Evolutionary conservation across 2,888 invertebrate species (phyloP).

Genomic region (Muscina levida): DNA sequence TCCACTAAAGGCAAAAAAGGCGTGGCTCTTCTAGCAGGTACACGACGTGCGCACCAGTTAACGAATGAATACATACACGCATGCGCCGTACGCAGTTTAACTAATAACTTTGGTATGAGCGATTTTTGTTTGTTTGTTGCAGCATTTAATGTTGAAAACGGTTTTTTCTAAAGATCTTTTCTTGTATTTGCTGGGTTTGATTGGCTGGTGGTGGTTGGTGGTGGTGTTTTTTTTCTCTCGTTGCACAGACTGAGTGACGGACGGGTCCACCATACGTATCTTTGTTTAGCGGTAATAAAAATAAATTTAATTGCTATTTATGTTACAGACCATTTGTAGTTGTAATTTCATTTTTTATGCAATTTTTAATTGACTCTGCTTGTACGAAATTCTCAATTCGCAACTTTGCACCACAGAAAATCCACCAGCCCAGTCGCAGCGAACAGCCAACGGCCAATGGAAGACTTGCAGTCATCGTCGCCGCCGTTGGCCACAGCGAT

Average conservation of each 20-base stretch:
- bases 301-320: slow-evolving; percentile 66
- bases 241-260: too few species aligned
- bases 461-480: slow-evolving; percentile 37
- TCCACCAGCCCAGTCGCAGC: not conserved
- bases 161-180: not conserved
- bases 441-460: slow-evolving; percentile 13
- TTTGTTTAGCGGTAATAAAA: slow-evolving; percentile 60
- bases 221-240: not conserved
- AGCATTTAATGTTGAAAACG: too few species aligned
- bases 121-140: not conserved
- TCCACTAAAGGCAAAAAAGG: slow-evolving; percentile 58
- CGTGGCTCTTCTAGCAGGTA: slow-evolving; percentile 59
- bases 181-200: not conserved
- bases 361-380: slow-evolving; percentile 66
- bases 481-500: not conserved
- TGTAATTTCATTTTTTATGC: slow-evolving; percentile 62
- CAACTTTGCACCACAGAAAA: slow-evolving; percentile 38
- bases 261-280: not conserved
- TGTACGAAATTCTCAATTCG: slow-evolving; percentile 62
- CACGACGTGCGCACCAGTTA: not conserved
- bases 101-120: slow-evolving; percentile 35
- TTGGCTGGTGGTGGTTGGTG: slow-evolving; percentile 9
- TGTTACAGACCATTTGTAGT: slow-evolving; percentile 65
- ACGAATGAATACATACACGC: slow-evolving; percentile 19
- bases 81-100: slow-evolving; percentile 59